Evolutionary conservation across 2,113 vertebrate genomes (phyloP).

Genomic region (Semnornis frantzii): DNA sequence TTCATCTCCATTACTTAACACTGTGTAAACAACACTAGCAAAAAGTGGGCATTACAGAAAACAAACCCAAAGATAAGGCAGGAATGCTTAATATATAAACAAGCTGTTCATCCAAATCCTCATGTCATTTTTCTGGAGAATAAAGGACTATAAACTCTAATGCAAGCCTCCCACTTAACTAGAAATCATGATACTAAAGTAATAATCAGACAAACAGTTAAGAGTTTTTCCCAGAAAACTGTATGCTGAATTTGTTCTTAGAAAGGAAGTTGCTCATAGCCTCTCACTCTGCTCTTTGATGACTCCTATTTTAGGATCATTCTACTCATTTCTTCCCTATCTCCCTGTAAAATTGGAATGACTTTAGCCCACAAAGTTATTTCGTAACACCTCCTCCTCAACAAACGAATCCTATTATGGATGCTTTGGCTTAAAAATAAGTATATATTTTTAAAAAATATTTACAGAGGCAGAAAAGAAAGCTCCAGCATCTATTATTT

Average conservation of each 20-base stretch:
- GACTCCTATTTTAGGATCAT: conserved; percentile 47
- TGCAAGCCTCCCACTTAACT: conserved; percentile 2
- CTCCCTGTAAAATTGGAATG: conserved; percentile 14
- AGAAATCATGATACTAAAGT: conserved; percentile 13
- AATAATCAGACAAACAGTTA: conserved; percentile 5
- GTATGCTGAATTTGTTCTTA: conserved; percentile 9
- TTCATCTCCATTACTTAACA: not conserved
- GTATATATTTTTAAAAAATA: not conserved
- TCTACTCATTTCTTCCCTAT: conserved; percentile 8
- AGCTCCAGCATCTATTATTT: not conserved
- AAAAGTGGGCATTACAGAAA: not conserved
- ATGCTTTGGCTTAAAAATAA: conserved; percentile 42
- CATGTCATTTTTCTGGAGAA: not conserved
- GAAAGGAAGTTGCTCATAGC: conserved; percentile 25
- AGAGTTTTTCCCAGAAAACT: conserved; percentile 13
- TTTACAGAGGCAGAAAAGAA: not conserved
- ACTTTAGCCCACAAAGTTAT: not conserved
- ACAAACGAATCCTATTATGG: not conserved
- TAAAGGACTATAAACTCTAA: not conserved
- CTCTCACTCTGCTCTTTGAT: conserved; percentile 1
- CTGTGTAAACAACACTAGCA: not conserved
- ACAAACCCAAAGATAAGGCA: not conserved
- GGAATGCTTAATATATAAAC: not conserved
- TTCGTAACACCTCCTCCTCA: conserved; percentile 5
- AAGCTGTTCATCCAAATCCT: not conserved